Evolutionary conservation across 1,140 invertebrate genomes (phyloP), one percentile per base, ranked within the genome.

Genomic region (Drosophila biarmipes): DNA sequence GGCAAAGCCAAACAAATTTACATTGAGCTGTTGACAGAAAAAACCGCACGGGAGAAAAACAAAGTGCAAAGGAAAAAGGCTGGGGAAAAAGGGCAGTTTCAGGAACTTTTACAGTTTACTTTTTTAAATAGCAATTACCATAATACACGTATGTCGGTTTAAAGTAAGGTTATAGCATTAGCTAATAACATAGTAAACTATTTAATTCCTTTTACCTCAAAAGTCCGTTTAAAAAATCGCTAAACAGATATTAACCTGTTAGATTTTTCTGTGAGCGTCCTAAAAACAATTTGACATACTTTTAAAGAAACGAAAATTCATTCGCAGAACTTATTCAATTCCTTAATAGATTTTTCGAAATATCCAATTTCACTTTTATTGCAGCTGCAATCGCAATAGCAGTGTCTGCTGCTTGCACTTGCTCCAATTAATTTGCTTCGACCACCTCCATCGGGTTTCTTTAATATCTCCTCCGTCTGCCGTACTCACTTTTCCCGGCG

Each of bases 1-100:
- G 58, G 52, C 58, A 78, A 74, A 74, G 68, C 64, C 63, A 63
- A 78, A 87, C 53, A 71, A 81, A 78, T 86, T 78, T 74, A 38
- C 55, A 82, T 67, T 63, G 38, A 43, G 54, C 67, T 40, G 35
- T 62, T 35, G 51, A 69, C 52, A 68, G 37, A 59, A 37, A 17
- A 31, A 31, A 21, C 12, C 38, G 8, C 35, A 17, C 8, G 34
- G 27, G 19, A 38, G 12, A 6, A 61, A 61, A 27, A 29, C 24
- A 21, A 19, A 57, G 21, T 14, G 19, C 14, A 37, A 57, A 21
- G 52, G 14, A 7, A 57, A 62, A 24, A n/a, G 10, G 19, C n/a
- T 12, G 12, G 31, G 15, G 14, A 37, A 61, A 38, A 17, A 12
- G 51, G 21, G 35, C 11, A 40, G n/a, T 40, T 15, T 15, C 15